Conservation (phyloP, 53 echinoderm and acorn worm species). For the Pentamera pediparva region DNA sequence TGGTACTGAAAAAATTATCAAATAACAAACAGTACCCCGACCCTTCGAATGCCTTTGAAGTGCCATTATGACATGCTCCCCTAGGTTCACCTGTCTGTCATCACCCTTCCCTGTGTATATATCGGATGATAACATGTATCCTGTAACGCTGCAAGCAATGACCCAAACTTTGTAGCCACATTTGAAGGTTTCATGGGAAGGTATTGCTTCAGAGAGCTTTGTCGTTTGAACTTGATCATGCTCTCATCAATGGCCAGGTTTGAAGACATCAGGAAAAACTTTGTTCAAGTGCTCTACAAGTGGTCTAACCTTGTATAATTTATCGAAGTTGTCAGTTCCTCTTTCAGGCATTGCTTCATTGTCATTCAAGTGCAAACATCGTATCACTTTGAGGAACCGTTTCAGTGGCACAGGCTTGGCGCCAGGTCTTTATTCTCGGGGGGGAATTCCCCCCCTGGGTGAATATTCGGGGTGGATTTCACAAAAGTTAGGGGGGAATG, state of each 20-base stretch:
- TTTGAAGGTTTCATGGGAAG: slow-evolving; percentile 4
- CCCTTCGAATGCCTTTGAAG: not conserved
- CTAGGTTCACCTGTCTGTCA: not conserved
- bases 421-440: too few species aligned
- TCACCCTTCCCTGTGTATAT: not conserved
- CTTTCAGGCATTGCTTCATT: not conserved
- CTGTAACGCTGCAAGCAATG: not conserved
- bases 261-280: not conserved
- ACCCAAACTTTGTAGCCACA: not conserved
- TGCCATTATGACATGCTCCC: not conserved
- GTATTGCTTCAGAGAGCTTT: not conserved
- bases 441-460: too few species aligned
- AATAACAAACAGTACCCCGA: not conserved
- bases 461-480: too few species aligned
- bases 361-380: slow-evolving; percentile 2
- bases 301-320: not conserved
- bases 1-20: not conserved
- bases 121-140: not conserved
- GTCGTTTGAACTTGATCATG: slow-evolving; percentile 6
- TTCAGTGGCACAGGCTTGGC: not conserved
- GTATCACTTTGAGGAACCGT: not conserved
- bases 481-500: too few species aligned
- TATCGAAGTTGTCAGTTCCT: not conserved
- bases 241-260: slow-evolving; percentile 4
- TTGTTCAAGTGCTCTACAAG: not conserved